Percentiles rank a stretch among this genome's conserved stretches.
Conservation (phyloP, 2,888 invertebrate species). For the Dysmachus trigonus region DNA sequence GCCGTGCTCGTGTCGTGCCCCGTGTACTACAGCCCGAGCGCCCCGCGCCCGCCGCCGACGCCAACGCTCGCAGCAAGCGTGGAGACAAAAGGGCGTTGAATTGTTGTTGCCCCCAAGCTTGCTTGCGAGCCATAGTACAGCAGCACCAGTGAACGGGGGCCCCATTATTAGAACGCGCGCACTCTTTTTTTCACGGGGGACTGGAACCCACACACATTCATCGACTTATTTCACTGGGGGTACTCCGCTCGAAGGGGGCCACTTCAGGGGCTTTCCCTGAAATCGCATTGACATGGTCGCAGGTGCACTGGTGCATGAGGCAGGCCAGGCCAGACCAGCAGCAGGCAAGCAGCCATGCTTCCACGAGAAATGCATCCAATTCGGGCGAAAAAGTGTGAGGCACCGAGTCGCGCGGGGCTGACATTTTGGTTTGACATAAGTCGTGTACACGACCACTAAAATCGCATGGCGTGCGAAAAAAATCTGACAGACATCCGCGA, state of each 20-base stretch:
- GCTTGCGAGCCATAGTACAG: neutral
- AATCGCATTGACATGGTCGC: neutral
- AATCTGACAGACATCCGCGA: slow-evolving; percentile 13
- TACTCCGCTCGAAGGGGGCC: neutral
- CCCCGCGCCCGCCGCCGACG: neutral
- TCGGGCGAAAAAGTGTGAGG: neutral
- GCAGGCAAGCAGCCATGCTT: neutral
- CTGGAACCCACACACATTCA: neutral
- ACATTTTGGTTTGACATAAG: slow-evolving; percentile 31
- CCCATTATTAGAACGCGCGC: slow-evolving; percentile 24
- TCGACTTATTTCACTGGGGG: neutral
- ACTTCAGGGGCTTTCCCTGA: neutral
- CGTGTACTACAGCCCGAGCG: neutral
- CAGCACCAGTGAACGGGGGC: neutral
- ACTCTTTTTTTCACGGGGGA: neutral
- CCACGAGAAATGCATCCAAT: neutral
- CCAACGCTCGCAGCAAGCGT: neutral
- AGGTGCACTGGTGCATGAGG: neutral
- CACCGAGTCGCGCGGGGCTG: neutral
- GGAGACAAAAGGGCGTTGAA: slow-evolving; percentile 6
- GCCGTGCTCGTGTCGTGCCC: neutral
- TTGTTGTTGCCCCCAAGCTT: neutral
- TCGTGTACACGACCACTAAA: slow-evolving; percentile 10
- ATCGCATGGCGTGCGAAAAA: slow-evolving; percentile 6
- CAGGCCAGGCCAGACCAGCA: too few relatives aligned